Base-by-base conservation (phyloP, 2,888 invertebrate species). In the Rhingia campestris region DNA sequence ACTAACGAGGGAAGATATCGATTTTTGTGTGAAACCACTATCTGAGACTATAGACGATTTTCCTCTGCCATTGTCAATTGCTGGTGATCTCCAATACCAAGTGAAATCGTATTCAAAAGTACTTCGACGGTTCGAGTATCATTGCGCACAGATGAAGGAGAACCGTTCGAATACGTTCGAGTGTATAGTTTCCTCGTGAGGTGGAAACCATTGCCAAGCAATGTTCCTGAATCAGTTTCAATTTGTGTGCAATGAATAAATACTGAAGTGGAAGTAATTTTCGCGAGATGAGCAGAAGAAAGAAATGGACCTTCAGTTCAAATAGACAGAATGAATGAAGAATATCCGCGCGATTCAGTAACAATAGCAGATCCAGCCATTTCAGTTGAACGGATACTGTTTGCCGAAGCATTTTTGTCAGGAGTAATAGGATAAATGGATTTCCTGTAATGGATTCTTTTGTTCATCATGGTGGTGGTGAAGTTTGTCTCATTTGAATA, bases 241-340 rank as follows among this genome's bases (percentile, higher is more conserved):
- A 79, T 79, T 79, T 79, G 64, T 72, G 77, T 14, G 39, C 69
- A 54, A 41, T 69, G 37, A 22, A 37, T 30, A 35, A 54, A 54
- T 41, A 70, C 10, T 59, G 49, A 22, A 51, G 51, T 33, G 59
- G 59, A 10, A 41, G 33, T 70, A 59, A 59, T 51, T 33, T 35
- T n/a, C 39, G 14, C 58, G 32, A 41, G 32, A 53, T 41, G 49
- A 39, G 7, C 14, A 43, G 35, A 54, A 32, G 32, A 45, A n/a
- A 47, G 37, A 58, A 49, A 35, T 33, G 33, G 35, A 4, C 41
- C 33, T 35, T 49, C 7, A n/a, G 33, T 37, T 67, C 14, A 14
- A 58, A 59, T 37, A 22, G 45, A 53, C 6, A 12, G 22, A 66
- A 66, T 22, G 22, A 22, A 22, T 22, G 22, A 22, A 6, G 53